Evolutionary conservation across 2,797 vertebrate genomes (phyloP).

Genomic region (Falco rusticolus): DNA sequence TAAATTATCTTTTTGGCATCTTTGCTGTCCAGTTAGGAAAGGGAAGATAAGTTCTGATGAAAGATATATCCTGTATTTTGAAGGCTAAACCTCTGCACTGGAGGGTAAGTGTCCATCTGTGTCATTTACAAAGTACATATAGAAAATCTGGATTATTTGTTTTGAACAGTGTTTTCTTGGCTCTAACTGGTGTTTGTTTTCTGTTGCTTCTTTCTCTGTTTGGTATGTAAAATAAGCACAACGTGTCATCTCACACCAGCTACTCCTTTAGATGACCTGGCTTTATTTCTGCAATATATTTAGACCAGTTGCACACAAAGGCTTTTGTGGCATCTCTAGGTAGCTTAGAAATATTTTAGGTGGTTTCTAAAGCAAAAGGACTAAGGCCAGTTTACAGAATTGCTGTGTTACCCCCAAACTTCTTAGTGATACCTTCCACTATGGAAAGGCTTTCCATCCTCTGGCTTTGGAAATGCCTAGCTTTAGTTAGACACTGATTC

Average conservation of each 20-base stretch:
- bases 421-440: conserved; percentile 1
- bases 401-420: not conserved
- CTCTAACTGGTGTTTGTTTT: not conserved
- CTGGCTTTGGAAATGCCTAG: conserved; percentile 58
- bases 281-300: conserved; percentile 57
- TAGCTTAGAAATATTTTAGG: conserved; percentile 9
- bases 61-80: conserved; percentile 28
- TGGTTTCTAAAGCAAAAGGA: conserved; percentile 6
- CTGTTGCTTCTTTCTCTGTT: conserved; percentile 35
- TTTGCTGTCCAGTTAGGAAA: not conserved
- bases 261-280: not conserved
- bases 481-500: conserved; percentile 58
- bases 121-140: conserved; percentile 9
- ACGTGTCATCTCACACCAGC: conserved; percentile 1
- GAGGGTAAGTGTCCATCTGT: conserved; percentile 1
- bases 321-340: not conserved
- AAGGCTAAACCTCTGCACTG: not conserved
- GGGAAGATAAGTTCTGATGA: conserved; percentile 11
- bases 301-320: conserved; percentile 20
- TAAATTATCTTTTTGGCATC: conserved; percentile 1
- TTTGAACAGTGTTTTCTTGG: conserved; percentile 37
- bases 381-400: conserved; percentile 19
- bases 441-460: conserved; percentile 35
- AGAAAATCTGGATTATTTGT: conserved; percentile 29
- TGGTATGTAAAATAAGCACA: conserved; percentile 7